A percentile compares a stretch with the other conserved stretches of the same genome.
These are phyloP conservation scores for Galaxias olidus DNA, from an alignment of 2,797 vertebrate genomes.

Conservation along the genomic window DNA sequence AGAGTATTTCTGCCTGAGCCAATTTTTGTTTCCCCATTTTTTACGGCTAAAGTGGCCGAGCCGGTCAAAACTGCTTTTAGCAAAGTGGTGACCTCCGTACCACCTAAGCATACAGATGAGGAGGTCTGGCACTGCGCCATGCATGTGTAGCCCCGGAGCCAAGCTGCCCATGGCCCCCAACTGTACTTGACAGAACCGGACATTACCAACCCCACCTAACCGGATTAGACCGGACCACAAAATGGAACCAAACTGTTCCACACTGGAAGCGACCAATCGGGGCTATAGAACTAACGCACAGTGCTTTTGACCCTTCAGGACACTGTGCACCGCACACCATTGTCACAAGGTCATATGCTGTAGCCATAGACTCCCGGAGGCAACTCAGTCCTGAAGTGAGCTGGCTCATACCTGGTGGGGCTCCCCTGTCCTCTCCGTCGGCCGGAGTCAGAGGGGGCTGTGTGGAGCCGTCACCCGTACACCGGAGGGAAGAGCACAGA, in stretches of 20 bases:
- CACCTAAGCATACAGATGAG: conserved; percentile 51
- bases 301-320: too few species aligned
- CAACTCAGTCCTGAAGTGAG: too few species aligned
- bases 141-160: conserved; percentile 19
- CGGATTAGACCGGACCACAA: background rate
- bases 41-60: conserved; percentile 24
- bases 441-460: conserved; percentile 33
- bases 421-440: conserved; percentile 22
- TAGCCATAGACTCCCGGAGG: too few species aligned
- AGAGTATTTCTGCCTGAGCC: conserved; percentile 33
- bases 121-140: conserved; percentile 30
- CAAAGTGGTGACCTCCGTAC: conserved; percentile 54
- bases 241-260: too few species aligned
- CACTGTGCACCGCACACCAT: too few species aligned
- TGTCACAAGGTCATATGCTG: too few species aligned
- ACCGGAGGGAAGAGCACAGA: conserved; percentile 40
- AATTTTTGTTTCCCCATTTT: conserved; percentile 46
- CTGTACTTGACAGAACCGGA: conserved; percentile 31
- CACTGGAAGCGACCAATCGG: too few species aligned
- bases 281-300: too few species aligned
- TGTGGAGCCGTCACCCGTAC: conserved; percentile 28
- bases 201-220: conserved; percentile 4
- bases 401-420: conserved; percentile 7
- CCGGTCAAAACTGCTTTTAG: conserved; percentile 32
- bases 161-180: conserved; percentile 14